A percentile compares a stretch with the other conserved stretches of the same genome.
phyloP scores from a whole-genome alignment of 53 echinoderm and acorn worm genomes.

The Echinarachnius parma region DNA sequence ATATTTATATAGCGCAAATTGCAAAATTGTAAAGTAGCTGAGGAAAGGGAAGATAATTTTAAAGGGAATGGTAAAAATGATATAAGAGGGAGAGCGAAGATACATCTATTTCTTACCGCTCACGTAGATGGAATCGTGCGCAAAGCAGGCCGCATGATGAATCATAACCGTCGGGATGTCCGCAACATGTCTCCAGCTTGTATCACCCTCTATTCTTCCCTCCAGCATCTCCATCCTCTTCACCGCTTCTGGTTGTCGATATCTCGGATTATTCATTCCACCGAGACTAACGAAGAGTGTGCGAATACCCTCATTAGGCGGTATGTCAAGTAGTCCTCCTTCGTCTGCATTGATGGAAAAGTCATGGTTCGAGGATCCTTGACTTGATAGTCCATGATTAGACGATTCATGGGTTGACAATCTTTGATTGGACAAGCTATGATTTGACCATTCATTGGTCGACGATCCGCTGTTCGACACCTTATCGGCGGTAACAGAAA shows the following conservation, averaged over 20 bases:
- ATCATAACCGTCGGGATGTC: slow-evolving; percentile 3
- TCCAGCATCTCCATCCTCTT: slow-evolving; percentile 1
- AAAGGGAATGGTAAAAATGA: not conserved
- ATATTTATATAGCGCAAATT: not conserved
- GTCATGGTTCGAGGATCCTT: too few species aligned
- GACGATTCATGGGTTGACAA: too few species aligned
- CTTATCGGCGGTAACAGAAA: too few species aligned
- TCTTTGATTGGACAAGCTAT: too few species aligned
- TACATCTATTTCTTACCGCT: slow-evolving; percentile 10
- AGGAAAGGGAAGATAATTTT: not conserved
- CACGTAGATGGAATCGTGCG: slow-evolving; percentile 31
- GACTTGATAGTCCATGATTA: too few species aligned
- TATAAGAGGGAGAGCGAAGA: not conserved
- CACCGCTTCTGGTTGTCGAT: slow-evolving; percentile 3
- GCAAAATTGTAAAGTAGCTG: not conserved
- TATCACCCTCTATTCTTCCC: too few species aligned
- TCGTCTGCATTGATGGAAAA: too few species aligned
- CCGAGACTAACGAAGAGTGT: too few species aligned
- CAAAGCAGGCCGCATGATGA: slow-evolving; percentile 24
- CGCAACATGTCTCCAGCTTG: slow-evolving; percentile 11
- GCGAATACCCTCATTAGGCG: too few species aligned
- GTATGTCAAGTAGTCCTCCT: too few species aligned
- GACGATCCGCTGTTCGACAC: too few species aligned
- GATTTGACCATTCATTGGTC: too few species aligned
- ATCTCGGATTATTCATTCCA: slow-evolving; percentile 2